phyloP scores from a whole-genome alignment of 2,888 invertebrate species.

The Parnassius orleans region DNA sequence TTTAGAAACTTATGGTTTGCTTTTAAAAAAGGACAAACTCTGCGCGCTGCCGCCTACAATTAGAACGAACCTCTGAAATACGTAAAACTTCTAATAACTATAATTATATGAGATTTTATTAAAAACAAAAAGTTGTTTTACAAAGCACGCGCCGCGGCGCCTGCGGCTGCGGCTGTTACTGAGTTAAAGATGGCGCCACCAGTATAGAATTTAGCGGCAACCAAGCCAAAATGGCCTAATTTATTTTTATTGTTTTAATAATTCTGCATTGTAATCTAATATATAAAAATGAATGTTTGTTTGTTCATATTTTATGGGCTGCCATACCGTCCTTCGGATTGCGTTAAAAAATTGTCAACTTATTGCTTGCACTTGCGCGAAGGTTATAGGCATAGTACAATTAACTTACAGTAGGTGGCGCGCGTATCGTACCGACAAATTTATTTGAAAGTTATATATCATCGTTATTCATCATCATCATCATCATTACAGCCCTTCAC shows the following conservation, averaged over 20 bases:
- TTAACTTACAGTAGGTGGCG: too few relatives aligned
- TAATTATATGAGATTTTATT: slow-evolving; percentile 70
- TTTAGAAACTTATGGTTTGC: neutral
- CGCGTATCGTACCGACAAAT: too few relatives aligned
- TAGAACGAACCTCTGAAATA: slow-evolving; percentile 64
- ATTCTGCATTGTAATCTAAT: neutral
- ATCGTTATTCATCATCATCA: too few relatives aligned
- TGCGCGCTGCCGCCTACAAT: slow-evolving; percentile 57
- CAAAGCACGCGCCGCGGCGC: slow-evolving; percentile 69
- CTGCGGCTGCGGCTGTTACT: slow-evolving; percentile 37
- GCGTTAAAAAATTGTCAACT: too few relatives aligned
- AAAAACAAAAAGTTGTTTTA: slow-evolving; percentile 48
- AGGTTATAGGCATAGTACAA: too few relatives aligned
- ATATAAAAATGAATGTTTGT: too few relatives aligned
- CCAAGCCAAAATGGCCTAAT: slow-evolving; percentile 30
- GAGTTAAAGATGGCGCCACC: slow-evolving; percentile 47
- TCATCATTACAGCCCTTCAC: too few relatives aligned
- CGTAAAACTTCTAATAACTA: slow-evolving; percentile 66
- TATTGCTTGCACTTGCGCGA: too few relatives aligned
- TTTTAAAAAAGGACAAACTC: slow-evolving; percentile 23
- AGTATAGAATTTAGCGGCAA: slow-evolving; percentile 37
- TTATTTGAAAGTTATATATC: too few relatives aligned
- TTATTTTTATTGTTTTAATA: slow-evolving; percentile 12
- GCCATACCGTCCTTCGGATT: too few relatives aligned
- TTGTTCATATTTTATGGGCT: too few relatives aligned